Percentiles rank a stretch among this genome's conserved stretches.
These are phyloP conservation scores for Philereme vetulata DNA, from an alignment of 2,888 invertebrate genomes.

Conservation along the genomic window DNA sequence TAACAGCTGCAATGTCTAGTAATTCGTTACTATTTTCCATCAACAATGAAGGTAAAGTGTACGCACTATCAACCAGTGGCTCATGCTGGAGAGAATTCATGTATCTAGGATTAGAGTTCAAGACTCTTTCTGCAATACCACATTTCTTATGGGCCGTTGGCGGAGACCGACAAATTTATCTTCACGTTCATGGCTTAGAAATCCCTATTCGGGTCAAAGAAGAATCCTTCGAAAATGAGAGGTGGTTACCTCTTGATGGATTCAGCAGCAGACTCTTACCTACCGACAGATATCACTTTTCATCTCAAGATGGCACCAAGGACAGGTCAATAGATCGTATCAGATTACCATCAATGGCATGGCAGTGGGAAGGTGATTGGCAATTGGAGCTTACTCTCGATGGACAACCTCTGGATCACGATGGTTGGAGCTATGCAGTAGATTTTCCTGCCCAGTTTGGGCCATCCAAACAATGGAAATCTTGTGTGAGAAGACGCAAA, in stretches of 20 bases:
- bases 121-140: slow-evolving; percentile 92
- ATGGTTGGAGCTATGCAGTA: slow-evolving; percentile 97
- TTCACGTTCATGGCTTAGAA: slow-evolving; percentile 94
- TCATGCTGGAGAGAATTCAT: slow-evolving; percentile 94
- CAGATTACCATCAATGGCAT: slow-evolving; percentile 95
- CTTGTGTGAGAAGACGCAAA: slow-evolving; percentile 93
- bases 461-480: slow-evolving; percentile 93
- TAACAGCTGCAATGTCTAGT: slow-evolving; percentile 71
- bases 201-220: slow-evolving; percentile 95
- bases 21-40: slow-evolving; percentile 91
- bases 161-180: slow-evolving; percentile 95
- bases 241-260: slow-evolving; percentile 96
- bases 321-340: slow-evolving; percentile 92
- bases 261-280: slow-evolving; percentile 93
- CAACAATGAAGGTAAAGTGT: slow-evolving; percentile 94
- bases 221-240: slow-evolving; percentile 96
- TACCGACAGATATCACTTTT: slow-evolving; percentile 94
- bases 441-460: slow-evolving; percentile 94
- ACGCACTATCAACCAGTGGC: slow-evolving; percentile 91
- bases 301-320: slow-evolving; percentile 91
- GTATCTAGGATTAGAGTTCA: slow-evolving; percentile 94
- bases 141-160: slow-evolving; percentile 97
- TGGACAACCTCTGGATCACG: slow-evolving; percentile 94
- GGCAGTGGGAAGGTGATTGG: slow-evolving; percentile 99
- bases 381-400: slow-evolving; percentile 92